Conservation (phyloP, 1,140 invertebrate species). For the Bombus cullumanus region DNA sequence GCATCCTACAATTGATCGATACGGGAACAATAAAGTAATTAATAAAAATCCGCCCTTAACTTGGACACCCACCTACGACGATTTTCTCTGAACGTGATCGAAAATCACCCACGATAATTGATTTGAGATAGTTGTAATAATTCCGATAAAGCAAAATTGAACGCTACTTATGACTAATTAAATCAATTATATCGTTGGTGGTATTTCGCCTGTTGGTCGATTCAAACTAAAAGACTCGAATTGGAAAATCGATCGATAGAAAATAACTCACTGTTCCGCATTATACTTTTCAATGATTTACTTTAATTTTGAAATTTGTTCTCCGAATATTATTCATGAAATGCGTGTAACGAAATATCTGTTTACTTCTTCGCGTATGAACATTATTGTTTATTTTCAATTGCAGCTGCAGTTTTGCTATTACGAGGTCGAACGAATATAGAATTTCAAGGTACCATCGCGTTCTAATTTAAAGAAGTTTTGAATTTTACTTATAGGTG, state of each 20-base stretch:
- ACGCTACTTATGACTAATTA: not conserved
- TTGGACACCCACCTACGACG: not conserved
- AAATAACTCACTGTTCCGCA: not conserved
- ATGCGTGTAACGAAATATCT: not conserved
- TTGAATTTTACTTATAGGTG: not conserved
- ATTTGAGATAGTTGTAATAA: too few relatives aligned
- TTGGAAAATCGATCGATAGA: not conserved
- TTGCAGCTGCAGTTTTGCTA: not conserved
- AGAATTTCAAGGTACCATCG: not conserved
- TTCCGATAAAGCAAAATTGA: not conserved
- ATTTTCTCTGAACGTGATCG: not conserved
- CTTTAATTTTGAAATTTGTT: not conserved
- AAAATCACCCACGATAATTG: too few relatives aligned
- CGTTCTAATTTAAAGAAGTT: not conserved
- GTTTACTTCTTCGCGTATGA: not conserved
- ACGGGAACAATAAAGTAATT: conserved; percentile 50
- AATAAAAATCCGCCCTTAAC: conserved; percentile 38
- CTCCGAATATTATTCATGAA: too few relatives aligned
- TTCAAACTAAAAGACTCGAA: too few relatives aligned
- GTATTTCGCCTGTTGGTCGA: not conserved
- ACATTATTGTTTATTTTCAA: not conserved
- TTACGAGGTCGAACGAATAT: not conserved
- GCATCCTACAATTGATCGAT: conserved; percentile 46
- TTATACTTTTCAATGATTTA: not conserved
- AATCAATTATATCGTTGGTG: not conserved